Base-by-base conservation (phyloP, 2,797 vertebrate species). In the Micromesistius poutassou region DNA sequence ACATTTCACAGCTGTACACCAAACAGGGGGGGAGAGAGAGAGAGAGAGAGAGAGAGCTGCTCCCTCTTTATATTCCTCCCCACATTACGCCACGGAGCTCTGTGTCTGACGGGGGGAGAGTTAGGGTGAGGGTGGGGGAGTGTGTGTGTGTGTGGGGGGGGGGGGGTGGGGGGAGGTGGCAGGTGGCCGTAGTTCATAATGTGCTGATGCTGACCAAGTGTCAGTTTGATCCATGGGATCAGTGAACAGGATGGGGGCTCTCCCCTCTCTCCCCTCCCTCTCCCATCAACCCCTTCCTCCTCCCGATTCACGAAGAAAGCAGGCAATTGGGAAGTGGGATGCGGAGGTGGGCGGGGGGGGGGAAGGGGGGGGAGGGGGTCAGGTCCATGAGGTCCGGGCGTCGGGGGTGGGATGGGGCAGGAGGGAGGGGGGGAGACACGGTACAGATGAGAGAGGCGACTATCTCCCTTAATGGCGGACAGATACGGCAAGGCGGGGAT, bases 191-290 rank as follows among this genome's bases (percentile, higher is more conserved):
- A 95, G 93, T 94, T 95, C 94, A 94, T 94, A 95, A 94, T 94
- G 93, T 95, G 94, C 95, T 95, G 94, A 95, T 95, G 93, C 94
- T 94, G 94, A 95, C 94, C 93, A 93, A 93, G 91, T 94, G 95
- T 95, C 94, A 95, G 88, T 93, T 92, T 91, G 85, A 94, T 93
- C 94, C 92, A 90, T 89, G 82, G 91, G 89, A 89, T 84, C 80
- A 79, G 86, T 87, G 88, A 89, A 22, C 50, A 55, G 50, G 50
- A 55, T 22, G 50, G 50, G 19, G 50, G 50, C 42, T 46, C 42
- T 4, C 40, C 40, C 40, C 40, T 16, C 40, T 42, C 40, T 12
- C 38, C 40, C 40, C 40, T 16, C 12, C 42, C 42, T 16, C 12
- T 13, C 42, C 42, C 42, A 46, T 46, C 42, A 13, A 14, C 42